phyloP scores from a whole-genome alignment of 1,140 invertebrate genomes.

The Atopsyche davidsoni region DNA sequence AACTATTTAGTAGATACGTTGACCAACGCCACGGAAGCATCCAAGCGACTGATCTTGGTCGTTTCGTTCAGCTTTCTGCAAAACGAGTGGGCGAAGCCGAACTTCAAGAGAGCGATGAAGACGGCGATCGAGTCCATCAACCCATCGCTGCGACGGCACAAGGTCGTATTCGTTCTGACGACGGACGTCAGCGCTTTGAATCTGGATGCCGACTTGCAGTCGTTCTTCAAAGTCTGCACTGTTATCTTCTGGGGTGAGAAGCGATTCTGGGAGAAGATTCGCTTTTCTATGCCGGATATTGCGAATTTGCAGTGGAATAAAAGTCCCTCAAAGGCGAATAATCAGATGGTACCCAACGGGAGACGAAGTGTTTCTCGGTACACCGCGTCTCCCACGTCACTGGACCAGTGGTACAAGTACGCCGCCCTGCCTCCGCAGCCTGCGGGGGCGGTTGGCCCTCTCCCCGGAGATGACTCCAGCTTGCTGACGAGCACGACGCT shows the following conservation, averaged over 20 bases:
- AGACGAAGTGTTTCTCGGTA: constrained; percentile 43
- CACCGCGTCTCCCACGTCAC: constrained; percentile 47
- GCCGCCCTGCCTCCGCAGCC: constrained; percentile 46
- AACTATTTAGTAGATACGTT: constrained; percentile 68
- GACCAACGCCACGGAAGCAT: constrained; percentile 71
- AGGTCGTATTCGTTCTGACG: constrained; percentile 61
- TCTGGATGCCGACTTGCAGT: constrained; percentile 73
- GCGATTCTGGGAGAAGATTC: constrained; percentile 84
- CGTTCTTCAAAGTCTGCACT: constrained; percentile 74
- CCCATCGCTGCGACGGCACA: constrained; percentile 56
- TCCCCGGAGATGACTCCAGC: constrained; percentile 44
- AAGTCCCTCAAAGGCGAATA: constrained; percentile 44
- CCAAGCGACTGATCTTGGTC: constrained; percentile 62
- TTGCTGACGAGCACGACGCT: constrained; percentile 47
- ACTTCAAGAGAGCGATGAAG: constrained; percentile 65
- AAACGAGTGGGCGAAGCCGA: constrained; percentile 67
- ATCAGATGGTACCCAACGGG: constrained; percentile 42
- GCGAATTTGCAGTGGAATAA: constrained; percentile 50
- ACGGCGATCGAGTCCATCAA: constrained; percentile 64
- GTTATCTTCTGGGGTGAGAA: constrained; percentile 79
- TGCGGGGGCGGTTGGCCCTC: constrained; percentile 34
- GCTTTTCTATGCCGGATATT: constrained; percentile 79
- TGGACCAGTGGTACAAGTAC: constrained; percentile 49
- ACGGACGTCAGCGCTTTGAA: constrained; percentile 74
- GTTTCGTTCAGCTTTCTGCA: constrained; percentile 68